Evolutionary conservation across 2,113 vertebrate genomes (phyloP), one percentile per base, ranked within the genome.

Genomic region (Egretta garzetta): DNA sequence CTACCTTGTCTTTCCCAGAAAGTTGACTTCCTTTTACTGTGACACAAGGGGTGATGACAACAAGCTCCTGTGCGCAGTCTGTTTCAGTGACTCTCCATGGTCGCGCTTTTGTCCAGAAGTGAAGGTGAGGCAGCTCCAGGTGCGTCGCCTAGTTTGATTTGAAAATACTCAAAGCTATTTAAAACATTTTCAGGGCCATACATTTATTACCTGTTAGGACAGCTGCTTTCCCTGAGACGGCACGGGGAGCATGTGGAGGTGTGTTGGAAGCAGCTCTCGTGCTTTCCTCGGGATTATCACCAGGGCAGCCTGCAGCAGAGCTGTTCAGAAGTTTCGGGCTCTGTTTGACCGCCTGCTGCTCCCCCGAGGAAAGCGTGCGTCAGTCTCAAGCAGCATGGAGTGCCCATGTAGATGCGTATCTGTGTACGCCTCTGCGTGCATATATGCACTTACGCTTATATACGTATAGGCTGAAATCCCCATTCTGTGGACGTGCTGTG

Each of bases 381-480:
- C 5, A 4, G 12, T 22, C 37, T 33, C 10, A 3, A 4, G 28
- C n/a, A 49, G 2, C 24, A 0, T 9, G 28, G 5, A 45, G 24
- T 30, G 39, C 26, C 14, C 19, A 4, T 7, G 4, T 4, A 20
- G 10, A 15, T 19, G 39, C 10, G 19, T 56, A 21, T 35, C 14
- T 37, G 4, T 49, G 19, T 30, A 13, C 32, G 17, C 10, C 17
- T 45, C 14, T 39, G 45, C 32, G 18, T 64, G 9, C 4, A 10
- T 45, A 7, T 9, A 9, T 41, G 7, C 7, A 5, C 32, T n/a
- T 59, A 30, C 0, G 7, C 27, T 63, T n/a, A 6, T 2, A 0
- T 18, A 15, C 10, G 21, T 8, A 4, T 22, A 8, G 5, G 4
- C 60, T 53, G 67, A 63, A 32, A 63, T 17, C 8, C 16, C 20